Evolutionary conservation across 1,140 invertebrate species (phyloP), one percentile per base, ranked within the genome.

Genomic region (Stegodyphus dumicola): DNA sequence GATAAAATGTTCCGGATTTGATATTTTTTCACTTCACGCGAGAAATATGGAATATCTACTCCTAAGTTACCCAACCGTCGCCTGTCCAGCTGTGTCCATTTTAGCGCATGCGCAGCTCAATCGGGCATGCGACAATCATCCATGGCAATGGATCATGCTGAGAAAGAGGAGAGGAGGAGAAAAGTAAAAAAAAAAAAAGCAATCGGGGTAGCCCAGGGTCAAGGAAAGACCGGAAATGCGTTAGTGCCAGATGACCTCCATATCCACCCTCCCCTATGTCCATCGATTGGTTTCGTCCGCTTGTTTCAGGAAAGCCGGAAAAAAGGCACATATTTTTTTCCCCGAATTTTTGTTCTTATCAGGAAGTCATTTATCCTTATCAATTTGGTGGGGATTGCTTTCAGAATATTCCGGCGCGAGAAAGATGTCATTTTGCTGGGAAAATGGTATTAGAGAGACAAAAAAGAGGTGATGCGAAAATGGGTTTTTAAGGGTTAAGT

Each of bases 201-300:
- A 83, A 83, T 83, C 56, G 54, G 49, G 17, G 73, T 66, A 60
- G 70, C 17, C 53, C 70, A 51, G 71, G 80, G 80, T 83, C 80
- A 83, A 75, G 80, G 71, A 66, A 83, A 83, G 80, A 74, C 80
- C 80, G 80, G 80, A 83, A 83, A 83, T 83, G 80, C 80, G 80
- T 83, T 83, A 83, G 80, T 83, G 73, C 80, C 80, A 75, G 48
- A 64, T 83, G 80, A 83, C 80, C 80, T 75, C 70, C 33, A 33
- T 33, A 33, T 33, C 33, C 33, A 33, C 33, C 33, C 33, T 33
- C 33, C 33, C 67, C 78, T 6, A 5, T 83, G 80, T 54, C 80
- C 80, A 83, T 83, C 80, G 80, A 83, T 83, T 83, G 80, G 66
- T 75, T 83, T 67, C 18, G 18, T 49, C 69, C 33, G 33, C 67